phyloP scores from a whole-genome alignment of 2,888 invertebrate genomes.

The Calameuta pallipes region DNA sequence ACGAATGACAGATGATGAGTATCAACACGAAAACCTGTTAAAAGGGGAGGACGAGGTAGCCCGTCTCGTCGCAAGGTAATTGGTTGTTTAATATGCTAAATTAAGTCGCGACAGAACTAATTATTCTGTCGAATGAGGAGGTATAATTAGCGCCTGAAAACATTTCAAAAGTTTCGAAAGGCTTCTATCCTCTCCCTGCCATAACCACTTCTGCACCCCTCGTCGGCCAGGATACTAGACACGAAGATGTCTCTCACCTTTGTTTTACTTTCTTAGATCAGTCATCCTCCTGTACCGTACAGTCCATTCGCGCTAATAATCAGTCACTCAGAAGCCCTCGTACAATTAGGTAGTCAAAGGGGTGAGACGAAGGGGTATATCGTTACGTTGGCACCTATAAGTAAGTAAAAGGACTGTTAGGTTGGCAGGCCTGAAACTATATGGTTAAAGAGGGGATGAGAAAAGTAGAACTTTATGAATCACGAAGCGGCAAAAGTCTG shows the following conservation, averaged over 20 bases:
- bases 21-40: not conserved
- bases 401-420: not conserved
- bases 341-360: not conserved
- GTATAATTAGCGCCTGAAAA: slow-evolving; percentile 20
- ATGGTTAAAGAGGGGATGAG: slow-evolving; percentile 1
- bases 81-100: slow-evolving; percentile 18
- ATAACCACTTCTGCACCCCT: not conserved
- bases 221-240: not conserved
- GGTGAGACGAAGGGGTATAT: not conserved
- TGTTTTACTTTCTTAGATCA: slow-evolving; percentile 2
- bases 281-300: slow-evolving; percentile 4
- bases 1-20: not conserved
- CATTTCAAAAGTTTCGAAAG: slow-evolving; percentile 14
- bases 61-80: slow-evolving; percentile 10
- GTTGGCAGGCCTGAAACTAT: not conserved
- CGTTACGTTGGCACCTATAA: not conserved
- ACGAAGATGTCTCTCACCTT: not conserved
- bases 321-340: slow-evolving; percentile 20
- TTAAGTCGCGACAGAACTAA: slow-evolving; percentile 15
- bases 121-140: slow-evolving; percentile 18
- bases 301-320: slow-evolving; percentile 18
- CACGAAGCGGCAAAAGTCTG: slow-evolving; percentile 11
- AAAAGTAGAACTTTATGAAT: slow-evolving; percentile 26
- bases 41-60: not conserved
- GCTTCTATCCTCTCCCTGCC: slow-evolving; percentile 6